A percentile compares a stretch with the other conserved stretches of the same genome.
Evolutionary conservation across 2,888 invertebrate genomes (phyloP).

Genomic region (Eupithecia centaureata): DNA sequence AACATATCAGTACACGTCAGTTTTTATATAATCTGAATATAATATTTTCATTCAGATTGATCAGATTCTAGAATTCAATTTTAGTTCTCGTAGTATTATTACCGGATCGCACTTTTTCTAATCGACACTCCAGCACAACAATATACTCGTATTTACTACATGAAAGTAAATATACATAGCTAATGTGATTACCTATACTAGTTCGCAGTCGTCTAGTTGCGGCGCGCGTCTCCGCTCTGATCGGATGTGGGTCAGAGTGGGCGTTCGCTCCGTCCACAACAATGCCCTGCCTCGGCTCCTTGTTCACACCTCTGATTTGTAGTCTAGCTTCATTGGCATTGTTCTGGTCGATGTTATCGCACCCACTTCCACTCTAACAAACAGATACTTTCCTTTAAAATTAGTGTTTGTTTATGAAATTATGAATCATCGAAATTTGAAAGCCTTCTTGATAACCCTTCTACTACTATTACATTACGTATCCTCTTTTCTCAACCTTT

Average conservation of each 20-base stretch:
- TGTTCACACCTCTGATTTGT: slow-evolving; percentile 8
- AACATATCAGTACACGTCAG: neutral
- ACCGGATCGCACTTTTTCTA: neutral
- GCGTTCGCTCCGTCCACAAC: slow-evolving; percentile 48
- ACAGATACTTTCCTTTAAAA: neutral
- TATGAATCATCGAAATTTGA: slow-evolving; percentile 5
- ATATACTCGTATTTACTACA: neutral
- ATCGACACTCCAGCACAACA: neutral
- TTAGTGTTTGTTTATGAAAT: neutral
- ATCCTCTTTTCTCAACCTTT: too few relatives aligned
- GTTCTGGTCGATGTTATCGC: slow-evolving; percentile 2
- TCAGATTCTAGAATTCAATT: neutral
- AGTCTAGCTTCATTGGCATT: slow-evolving; percentile 3
- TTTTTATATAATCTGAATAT: neutral
- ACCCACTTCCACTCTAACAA: neutral
- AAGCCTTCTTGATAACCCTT: neutral
- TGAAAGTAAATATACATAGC: slow-evolving; percentile 11
- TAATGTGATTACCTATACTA: neutral
- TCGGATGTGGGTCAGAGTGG: slow-evolving; percentile 50
- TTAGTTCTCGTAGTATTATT: neutral
- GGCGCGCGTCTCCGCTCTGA: slow-evolving; percentile 24
- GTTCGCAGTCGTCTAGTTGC: slow-evolving; percentile 11
- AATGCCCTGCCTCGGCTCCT: neutral
- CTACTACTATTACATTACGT: too few relatives aligned
- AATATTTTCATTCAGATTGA: neutral